Conservation (phyloP, 1,140 invertebrate species). For the Brachionus asplanchnoidis region DNA sequence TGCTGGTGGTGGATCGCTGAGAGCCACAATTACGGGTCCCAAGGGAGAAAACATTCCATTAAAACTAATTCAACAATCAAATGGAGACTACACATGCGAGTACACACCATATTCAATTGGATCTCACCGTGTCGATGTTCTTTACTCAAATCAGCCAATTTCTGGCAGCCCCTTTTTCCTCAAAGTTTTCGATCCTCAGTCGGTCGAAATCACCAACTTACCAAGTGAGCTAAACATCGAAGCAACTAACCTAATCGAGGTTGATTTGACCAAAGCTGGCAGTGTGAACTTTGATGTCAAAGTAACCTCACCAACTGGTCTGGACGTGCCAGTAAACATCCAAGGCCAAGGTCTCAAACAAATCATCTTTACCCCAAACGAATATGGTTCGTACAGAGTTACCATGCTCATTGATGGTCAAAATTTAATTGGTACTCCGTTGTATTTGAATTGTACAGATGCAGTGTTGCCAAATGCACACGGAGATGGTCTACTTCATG, state of each 20-base stretch:
- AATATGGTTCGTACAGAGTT: background rate
- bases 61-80: slow-evolving; percentile 1
- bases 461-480: slow-evolving; percentile 51
- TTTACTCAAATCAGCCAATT: background rate
- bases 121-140: background rate
- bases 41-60: slow-evolving; percentile 27
- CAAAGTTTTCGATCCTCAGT: slow-evolving; percentile 28
- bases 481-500: slow-evolving; percentile 53
- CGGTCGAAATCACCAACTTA: background rate
- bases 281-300: slow-evolving; percentile 8
- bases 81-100: slow-evolving; percentile 23
- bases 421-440: slow-evolving; percentile 39
- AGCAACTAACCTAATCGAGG: background rate
- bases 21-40: background rate
- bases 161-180: slow-evolving; percentile 39
- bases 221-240: background rate
- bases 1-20: slow-evolving; percentile 29
- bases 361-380: background rate
- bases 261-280: background rate
- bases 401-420: background rate
- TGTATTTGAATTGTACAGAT: slow-evolving; percentile 41
- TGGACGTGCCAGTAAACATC: background rate
- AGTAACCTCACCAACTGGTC: slow-evolving; percentile 13
- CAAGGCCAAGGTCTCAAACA: slow-evolving; percentile 1
- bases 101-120: slow-evolving; percentile 26